Conservation (phyloP, 2,797 vertebrate species). For the Rhabdomys pumilio region DNA sequence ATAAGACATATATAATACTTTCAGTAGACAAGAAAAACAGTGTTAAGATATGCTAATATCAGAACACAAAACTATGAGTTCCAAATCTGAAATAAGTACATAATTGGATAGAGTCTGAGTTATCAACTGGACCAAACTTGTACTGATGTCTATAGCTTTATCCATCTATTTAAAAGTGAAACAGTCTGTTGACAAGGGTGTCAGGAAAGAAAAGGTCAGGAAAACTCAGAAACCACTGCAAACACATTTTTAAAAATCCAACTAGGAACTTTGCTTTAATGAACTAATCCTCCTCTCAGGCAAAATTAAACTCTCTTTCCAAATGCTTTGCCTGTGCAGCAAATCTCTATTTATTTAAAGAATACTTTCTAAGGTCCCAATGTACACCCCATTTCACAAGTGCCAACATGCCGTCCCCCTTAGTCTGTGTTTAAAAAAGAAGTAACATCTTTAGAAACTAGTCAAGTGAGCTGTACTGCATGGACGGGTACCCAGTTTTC, state of each 20-base stretch:
- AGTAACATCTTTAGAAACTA: constrained; percentile 24
- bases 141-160: neutral
- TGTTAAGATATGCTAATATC: neutral
- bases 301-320: constrained; percentile 50
- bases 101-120: neutral
- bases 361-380: constrained; percentile 47
- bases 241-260: neutral
- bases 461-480: neutral
- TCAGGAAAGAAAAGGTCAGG: constrained; percentile 11
- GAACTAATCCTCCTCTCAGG: constrained; percentile 19
- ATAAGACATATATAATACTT: neutral
- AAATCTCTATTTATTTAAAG: constrained; percentile 53
- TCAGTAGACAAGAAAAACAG: neutral
- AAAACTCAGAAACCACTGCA: neutral
- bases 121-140: neutral
- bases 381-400: constrained; percentile 29
- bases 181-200: neutral
- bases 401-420: neutral
- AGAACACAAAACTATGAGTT: neutral
- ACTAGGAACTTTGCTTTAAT: constrained; percentile 11
- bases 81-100: neutral
- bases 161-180: constrained; percentile 24
- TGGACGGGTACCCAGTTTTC: neutral
- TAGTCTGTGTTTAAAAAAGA: constrained; percentile 25
- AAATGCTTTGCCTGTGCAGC: constrained; percentile 38